phyloP scores from a whole-genome alignment of 2,888 invertebrate genomes.

The Phorcus lineatus region DNA sequence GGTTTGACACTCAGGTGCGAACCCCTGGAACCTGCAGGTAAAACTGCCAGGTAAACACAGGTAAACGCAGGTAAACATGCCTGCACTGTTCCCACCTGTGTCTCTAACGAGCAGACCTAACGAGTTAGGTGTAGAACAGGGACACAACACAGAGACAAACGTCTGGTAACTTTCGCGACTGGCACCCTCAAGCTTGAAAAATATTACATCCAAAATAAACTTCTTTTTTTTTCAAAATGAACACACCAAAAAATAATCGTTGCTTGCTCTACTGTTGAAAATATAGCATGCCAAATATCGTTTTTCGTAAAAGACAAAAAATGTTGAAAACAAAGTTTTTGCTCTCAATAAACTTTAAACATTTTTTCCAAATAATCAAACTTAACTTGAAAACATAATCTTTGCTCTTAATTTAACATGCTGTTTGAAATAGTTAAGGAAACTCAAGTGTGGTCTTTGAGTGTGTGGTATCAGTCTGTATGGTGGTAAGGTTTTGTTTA shows the following conservation, averaged over 20 bases:
- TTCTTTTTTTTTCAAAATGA: background rate
- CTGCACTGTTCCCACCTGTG: background rate
- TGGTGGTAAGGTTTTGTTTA: no score
- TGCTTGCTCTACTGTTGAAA: background rate
- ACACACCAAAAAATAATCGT: background rate
- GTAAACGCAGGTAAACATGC: no score
- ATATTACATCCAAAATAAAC: background rate
- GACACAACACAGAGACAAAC: background rate
- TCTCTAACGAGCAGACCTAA: background rate
- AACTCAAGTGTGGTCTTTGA: no score
- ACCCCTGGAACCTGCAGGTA: background rate
- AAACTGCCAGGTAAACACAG: background rate
- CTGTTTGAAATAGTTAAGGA: no score
- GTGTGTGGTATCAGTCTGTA: no score
- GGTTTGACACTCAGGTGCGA: slow-evolving; percentile 21
- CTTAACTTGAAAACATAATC: no score
- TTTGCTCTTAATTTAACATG: no score
- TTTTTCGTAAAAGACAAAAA: no score
- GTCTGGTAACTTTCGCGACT: background rate
- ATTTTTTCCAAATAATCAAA: no score
- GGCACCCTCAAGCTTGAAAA: background rate
- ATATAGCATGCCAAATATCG: no score
- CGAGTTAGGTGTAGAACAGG: background rate
- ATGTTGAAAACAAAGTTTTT: no score
- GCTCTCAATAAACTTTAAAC: no score